Evolutionary conservation across 2,797 vertebrate species (phyloP).

Genomic region (Typhlichthys eigenmanni): DNA sequence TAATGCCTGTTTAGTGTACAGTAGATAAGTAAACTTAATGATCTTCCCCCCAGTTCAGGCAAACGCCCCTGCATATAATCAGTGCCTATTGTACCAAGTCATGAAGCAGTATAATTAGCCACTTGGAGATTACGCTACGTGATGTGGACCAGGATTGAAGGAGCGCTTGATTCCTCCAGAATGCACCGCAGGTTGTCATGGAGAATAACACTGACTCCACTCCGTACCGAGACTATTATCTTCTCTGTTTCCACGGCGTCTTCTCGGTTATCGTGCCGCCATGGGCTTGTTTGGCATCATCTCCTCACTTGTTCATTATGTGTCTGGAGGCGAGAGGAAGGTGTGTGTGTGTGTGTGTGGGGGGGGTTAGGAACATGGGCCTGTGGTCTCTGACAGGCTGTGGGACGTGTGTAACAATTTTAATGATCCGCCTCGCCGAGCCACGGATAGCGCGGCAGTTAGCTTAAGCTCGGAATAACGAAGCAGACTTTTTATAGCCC

Average conservation of each 20-base stretch:
- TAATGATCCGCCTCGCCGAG: constrained; percentile 66
- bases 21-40: constrained; percentile 13
- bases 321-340: constrained; percentile 4
- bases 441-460: constrained; percentile 62
- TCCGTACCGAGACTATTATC: too few species aligned
- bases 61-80: constrained; percentile 15
- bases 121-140: constrained; percentile 19
- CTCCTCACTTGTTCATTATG: constrained; percentile 46
- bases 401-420: constrained; percentile 58
- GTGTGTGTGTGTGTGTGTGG: not conserved
- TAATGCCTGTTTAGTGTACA: constrained; percentile 3
- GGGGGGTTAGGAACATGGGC: constrained; percentile 41
- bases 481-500: constrained; percentile 64
- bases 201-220: too few species aligned
- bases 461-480: constrained; percentile 68
- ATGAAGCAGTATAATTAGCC: constrained; percentile 32
- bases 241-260: too few species aligned
- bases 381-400: constrained; percentile 53
- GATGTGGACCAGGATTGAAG: constrained; percentile 27
- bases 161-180: constrained; percentile 3
- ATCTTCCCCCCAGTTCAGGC: constrained; percentile 14
- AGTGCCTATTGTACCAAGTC: constrained; percentile 10
- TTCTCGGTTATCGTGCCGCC: constrained; percentile 20
- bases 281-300: constrained; percentile 4
- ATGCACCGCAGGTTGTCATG: not conserved